Percentiles rank a stretch among this genome's conserved stretches.
These are phyloP conservation scores for Propsilocerus akamusi DNA, from an alignment of 1,140 invertebrate genomes.

Conservation along the genomic window DNA sequence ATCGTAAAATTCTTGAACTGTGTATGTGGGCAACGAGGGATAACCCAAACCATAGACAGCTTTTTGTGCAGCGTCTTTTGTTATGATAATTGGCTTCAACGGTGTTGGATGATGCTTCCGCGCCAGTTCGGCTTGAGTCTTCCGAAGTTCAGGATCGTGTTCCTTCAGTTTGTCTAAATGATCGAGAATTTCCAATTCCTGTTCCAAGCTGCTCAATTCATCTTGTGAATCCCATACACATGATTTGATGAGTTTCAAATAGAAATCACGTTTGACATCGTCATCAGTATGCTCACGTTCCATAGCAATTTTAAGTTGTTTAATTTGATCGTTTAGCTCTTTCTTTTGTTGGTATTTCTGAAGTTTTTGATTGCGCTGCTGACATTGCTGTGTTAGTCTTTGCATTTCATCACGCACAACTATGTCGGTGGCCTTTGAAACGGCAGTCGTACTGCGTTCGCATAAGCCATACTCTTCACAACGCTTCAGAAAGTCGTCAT, in stretches of 20 bases:
- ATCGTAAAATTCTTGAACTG: conserved; percentile 91
- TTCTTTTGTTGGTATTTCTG: conserved; percentile 62
- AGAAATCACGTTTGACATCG: conserved; percentile 65
- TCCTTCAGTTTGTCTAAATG: conserved; percentile 36
- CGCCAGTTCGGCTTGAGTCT: conserved; percentile 9
- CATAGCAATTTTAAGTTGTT: conserved; percentile 39
- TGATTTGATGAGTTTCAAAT: conserved; percentile 53
- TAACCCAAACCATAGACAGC: conserved; percentile 88
- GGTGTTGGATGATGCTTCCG: conserved; percentile 27
- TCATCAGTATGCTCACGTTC: conserved; percentile 51
- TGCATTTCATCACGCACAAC: conserved; percentile 15
- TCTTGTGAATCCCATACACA: conserved; percentile 58
- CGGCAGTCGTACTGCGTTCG: conserved; percentile 17
- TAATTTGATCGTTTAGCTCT: conserved; percentile 50
- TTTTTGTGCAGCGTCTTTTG: conserved; percentile 75
- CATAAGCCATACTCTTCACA: conserved; percentile 59
- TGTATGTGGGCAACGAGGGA: conserved; percentile 77
- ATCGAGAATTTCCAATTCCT: conserved; percentile 53
- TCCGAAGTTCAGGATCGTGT: conserved; percentile 9
- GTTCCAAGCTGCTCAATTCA: conserved; percentile 51
- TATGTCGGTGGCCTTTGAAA: conserved; percentile 9
- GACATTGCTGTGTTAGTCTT: conserved; percentile 24
- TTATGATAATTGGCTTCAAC: conserved; percentile 84
- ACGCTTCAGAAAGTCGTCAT: conserved; percentile 60
- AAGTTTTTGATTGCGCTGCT: conserved; percentile 51